Evolutionary conservation across 2,888 invertebrate genomes (phyloP), one percentile per base, ranked within the genome.

Genomic region (Melipona beecheii): DNA sequence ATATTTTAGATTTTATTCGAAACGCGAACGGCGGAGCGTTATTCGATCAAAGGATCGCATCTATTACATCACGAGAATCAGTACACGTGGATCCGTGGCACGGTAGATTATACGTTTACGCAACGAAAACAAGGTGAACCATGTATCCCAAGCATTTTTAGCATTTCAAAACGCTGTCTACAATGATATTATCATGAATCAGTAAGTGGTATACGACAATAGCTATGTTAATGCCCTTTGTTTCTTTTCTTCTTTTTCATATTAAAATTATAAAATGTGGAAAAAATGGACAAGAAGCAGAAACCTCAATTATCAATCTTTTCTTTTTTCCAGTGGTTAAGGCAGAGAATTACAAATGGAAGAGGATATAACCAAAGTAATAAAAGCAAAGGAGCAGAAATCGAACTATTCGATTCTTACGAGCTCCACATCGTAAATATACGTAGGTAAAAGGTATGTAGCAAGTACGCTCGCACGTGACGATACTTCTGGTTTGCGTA

Each of bases 71-170:
- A 89, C 70, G 54, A 21, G 54, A 60, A 75, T 84, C 49, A 58
- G 43, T 69, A 75, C 76, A 77, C 79, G 69, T 76, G 78, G 85
- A 88, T 86, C 75, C 66, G 86, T 54, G 84, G 75, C 82, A 86
- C 84, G 82, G 83, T 75, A 84, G 88, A 90, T 89, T 88, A 83
- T 70, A 77, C 82, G 77, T 87, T 90, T 87, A 87, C 86, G 88
- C 87, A 89, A 83, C 75, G 74, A 76, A 52, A 54, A n/a, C 62
- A 27, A 69, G 54, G 19, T 36, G 24, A 54, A 70, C 50, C 81
- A 69, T 24, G 24, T 49, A 24, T 49, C 13, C 15, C 15, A 27
- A 9, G 11, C n/a, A 19, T 50, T 75, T 75, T 81, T 19, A 54
- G 71, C 62, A 58, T 78, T 84, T 75, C 54, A 66, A 73, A 70